Evolutionary conservation across 2,888 invertebrate species (phyloP), one percentile per base, ranked within the genome.

Genomic region (Byasa hedistus): DNA sequence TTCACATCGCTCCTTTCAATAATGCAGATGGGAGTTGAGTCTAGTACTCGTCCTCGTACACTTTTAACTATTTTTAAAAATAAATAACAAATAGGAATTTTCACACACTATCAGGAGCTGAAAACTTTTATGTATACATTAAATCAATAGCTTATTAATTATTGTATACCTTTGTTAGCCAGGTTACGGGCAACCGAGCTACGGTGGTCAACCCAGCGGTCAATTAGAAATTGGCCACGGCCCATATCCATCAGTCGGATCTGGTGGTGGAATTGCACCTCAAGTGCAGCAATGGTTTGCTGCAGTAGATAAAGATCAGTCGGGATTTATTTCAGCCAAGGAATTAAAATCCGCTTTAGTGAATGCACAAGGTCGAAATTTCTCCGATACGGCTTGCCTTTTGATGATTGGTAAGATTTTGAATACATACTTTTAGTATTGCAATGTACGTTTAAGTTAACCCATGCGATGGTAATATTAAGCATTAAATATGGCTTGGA

Each of bases 211-310:
- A 59, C 73, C 73, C 48, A 74, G 71, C 4, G 79, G 77, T 19
- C 83, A 82, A 62, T 71, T 91, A n/a, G 91, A 91, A 75, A 84
- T 89, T 24, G 91, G 91, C 4, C 91, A 91, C 66, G 91, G 91
- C 0, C 91, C 91, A 0, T 91, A 91, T 68, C 91, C 91, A 2
- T 89, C 88, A 0, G 80, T 91, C 67, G 93, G 93, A 58, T 82
- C 89, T n/a, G 90, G 90, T 1, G 92, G 92, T 39, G 81, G 84
- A 12, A 87, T 94, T 0, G 93, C 93, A 62, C 96, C 97, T 0
- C 95, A 97, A 82, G 94, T 96, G 1, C 94, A 95, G 73, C 95
- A 95, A 78, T 97, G 97, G 97, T 98, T 98, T 81, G 84, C 86
- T 32, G 93, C 96, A 21, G 97, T 98, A 0, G 98, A 98, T 79